phyloP scores from a whole-genome alignment of 1,140 invertebrate species.

The Leptopilina boulardi region DNA sequence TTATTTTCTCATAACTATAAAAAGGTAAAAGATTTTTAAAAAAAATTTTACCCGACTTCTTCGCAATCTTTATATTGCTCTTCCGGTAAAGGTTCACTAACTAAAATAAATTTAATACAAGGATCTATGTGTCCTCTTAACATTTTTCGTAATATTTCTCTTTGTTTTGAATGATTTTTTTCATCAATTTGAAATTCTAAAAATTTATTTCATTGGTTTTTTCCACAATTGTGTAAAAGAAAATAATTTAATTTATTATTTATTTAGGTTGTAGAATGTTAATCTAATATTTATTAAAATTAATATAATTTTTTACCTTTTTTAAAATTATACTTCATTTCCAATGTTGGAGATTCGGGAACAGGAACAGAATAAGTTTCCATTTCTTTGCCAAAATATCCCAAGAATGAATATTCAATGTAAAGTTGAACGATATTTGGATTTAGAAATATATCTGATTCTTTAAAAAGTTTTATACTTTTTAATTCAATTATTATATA shows the following conservation, averaged over 20 bases:
- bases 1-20: neutral
- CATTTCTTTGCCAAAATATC: conserved; percentile 57
- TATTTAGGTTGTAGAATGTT: too few species aligned
- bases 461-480: conserved; percentile 55
- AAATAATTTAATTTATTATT: neutral
- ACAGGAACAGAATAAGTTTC: conserved; percentile 57
- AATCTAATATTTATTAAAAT: too few species aligned
- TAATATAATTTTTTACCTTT: conserved; percentile 53
- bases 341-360: conserved; percentile 39
- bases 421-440: conserved; percentile 52
- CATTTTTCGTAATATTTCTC: conserved; percentile 60
- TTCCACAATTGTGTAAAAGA: neutral
- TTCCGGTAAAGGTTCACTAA: conserved; percentile 64
- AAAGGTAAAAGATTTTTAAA: conserved; percentile 25
- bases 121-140: conserved; percentile 55
- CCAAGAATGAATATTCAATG: conserved; percentile 61
- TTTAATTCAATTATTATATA: conserved; percentile 55
- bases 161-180: conserved; percentile 51
- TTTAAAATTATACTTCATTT: conserved; percentile 57
- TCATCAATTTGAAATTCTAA: conserved; percentile 63
- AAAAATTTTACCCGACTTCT: conserved; percentile 63
- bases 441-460: conserved; percentile 42
- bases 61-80: conserved; percentile 65
- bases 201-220: conserved; percentile 28
- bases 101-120: conserved; percentile 64